Conservation (phyloP, 2,888 invertebrate genomes). For the Nasonia oneida region DNA sequence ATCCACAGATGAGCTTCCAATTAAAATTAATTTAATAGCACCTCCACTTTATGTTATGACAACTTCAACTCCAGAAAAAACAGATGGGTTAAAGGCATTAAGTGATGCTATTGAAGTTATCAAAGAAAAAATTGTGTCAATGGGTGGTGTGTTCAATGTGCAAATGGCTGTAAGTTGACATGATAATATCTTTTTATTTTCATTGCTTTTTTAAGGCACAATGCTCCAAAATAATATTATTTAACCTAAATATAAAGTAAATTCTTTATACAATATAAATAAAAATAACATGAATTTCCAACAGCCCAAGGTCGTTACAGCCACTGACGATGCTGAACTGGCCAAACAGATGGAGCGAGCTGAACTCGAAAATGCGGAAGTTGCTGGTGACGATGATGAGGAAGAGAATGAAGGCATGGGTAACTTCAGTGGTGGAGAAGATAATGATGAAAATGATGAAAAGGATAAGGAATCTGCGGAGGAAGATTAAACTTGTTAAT, state of each 20-base stretch:
- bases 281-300: conserved; percentile 37
- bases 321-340: conserved; percentile 97
- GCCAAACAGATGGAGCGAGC: conserved; percentile 95
- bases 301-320: conserved; percentile 98
- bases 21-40: conserved; percentile 99
- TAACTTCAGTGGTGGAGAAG: conserved; percentile 79
- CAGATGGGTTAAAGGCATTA: conserved; percentile 94
- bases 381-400: conserved; percentile 93
- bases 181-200: background rate
- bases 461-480: conserved; percentile 73
- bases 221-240: no score
- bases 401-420: conserved; percentile 87
- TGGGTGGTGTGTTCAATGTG: conserved; percentile 95
- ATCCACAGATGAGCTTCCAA: conserved; percentile 95
- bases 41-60: conserved; percentile 99
- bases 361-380: conserved; percentile 96
- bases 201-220: background rate
- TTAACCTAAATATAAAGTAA: background rate
- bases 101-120: conserved; percentile 95
- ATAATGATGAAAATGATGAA: conserved; percentile 75
- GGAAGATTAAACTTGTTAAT: conserved; percentile 70
- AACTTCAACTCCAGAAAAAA: conserved; percentile 97
- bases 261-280: background rate
- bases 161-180: conserved; percentile 91
- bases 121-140: conserved; percentile 87